Evolutionary conservation across 2,888 invertebrate species (phyloP), one percentile per base, ranked within the genome.

Genomic region (Platycheirus albimanus): DNA sequence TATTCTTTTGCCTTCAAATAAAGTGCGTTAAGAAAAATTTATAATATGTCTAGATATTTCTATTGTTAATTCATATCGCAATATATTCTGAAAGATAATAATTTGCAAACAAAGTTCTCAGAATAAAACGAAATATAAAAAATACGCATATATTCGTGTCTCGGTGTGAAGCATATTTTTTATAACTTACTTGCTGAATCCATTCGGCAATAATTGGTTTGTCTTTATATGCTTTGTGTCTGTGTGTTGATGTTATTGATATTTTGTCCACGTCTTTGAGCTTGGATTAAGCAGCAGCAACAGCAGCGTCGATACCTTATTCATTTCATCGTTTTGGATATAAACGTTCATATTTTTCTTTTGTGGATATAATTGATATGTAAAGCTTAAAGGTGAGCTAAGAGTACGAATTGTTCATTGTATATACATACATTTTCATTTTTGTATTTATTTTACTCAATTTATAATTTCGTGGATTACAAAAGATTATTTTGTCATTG

Each of bases 301-400:
- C 3, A 41, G 13, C 15, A 7, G 15, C 4, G 66, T 75, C 51
- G 56, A 58, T 11, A 70, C 45, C 69, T 74, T 63, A 64, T 79
- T 79, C 74, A 58, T 49, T 74, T 69, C 61, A 74, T 69, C 67
- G 69, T 64, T 54, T 76, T 63, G 76, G 61, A 76, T 71, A 71
- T 76, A 30, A 49, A 81, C 63, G 45, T 54, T 63, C 24, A 28
- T 51, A 54, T 69, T 77, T 78, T 78, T 77, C 52, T 67, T 72
- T 67, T 83, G 52, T 78, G 77, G 83, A 83, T 78, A 72, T 72
- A 69, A 63, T 56, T 78, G 72, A 67, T 74, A 78, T 83, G 83
- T 58, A 69, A 83, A 78, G 61, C 72, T 77, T 67, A 69, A 74
- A 83, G 78, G 83, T 83, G 38, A 77, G 77, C 64, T 51, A 71